Percentiles rank a stretch among this genome's conserved stretches.
Conservation (phyloP, 2,888 invertebrate genomes). For the Harpalus rubripes region DNA sequence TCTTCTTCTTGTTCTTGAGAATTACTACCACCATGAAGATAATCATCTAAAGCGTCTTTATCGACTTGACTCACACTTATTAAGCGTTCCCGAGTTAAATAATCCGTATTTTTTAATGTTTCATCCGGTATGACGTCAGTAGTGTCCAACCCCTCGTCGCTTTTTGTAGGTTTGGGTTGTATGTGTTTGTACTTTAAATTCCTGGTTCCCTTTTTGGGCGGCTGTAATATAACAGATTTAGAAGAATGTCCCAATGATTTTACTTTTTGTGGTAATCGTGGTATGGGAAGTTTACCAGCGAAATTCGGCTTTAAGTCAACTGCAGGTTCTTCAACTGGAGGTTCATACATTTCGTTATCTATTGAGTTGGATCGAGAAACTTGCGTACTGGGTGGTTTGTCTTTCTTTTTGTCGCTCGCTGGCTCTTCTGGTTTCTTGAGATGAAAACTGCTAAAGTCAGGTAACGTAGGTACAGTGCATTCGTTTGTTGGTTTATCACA, state of each 20-base stretch:
- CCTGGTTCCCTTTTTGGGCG: conserved; percentile 69
- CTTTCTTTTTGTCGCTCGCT: conserved; percentile 64
- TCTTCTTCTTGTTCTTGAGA: conserved; percentile 92
- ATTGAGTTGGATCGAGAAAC: conserved; percentile 50
- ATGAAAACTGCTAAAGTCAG: conserved; percentile 78
- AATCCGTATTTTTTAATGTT: conserved; percentile 52
- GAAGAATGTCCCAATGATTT: conserved; percentile 51
- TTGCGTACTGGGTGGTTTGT: conserved; percentile 47
- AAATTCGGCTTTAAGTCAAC: conserved; percentile 59
- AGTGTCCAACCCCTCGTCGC: conserved; percentile 68
- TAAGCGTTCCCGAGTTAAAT: conserved; percentile 81
- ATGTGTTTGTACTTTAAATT: conserved; percentile 78
- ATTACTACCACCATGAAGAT: conserved; percentile 84
- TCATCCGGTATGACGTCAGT: conserved; percentile 49
- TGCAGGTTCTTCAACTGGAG: conserved; percentile 13
- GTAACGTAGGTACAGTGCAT: conserved; percentile 74
- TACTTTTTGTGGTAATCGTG: conserved; percentile 72
- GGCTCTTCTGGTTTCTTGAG: conserved; percentile 71
- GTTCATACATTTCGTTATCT: conserved; percentile 55
- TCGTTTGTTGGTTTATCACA: conserved; percentile 75
- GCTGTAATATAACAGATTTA: conserved; percentile 70
- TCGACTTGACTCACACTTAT: conserved; percentile 88
- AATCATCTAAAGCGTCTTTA: conserved; percentile 90
- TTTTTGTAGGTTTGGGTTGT: conserved; percentile 76
- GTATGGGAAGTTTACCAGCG: conserved; percentile 73